A percentile compares a stretch with the other conserved stretches of the same genome.
These are phyloP conservation scores for Argya squamiceps DNA, from an alignment of 2,797 vertebrate species.

Conservation along the genomic window DNA sequence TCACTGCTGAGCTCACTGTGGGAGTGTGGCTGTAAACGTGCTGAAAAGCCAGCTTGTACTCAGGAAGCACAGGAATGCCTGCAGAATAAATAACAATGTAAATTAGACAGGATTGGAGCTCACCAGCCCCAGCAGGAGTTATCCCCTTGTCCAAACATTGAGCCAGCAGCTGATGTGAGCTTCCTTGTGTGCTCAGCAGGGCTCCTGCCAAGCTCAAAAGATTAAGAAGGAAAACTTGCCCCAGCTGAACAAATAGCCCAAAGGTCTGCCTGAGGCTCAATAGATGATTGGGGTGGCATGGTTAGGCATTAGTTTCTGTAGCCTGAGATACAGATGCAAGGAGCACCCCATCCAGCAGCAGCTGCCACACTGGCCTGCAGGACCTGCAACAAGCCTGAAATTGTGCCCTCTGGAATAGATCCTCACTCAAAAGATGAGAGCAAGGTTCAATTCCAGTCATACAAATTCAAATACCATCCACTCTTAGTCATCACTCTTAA, in stretches of 20 bases:
- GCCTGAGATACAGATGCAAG: background rate
- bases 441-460: background rate
- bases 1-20: constrained; percentile 14
- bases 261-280: constrained; percentile 19
- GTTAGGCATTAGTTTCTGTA: constrained; percentile 17
- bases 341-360: background rate
- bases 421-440: background rate
- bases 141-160: constrained; percentile 65
- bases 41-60: constrained; percentile 62
- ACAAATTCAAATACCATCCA: background rate
- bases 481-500: background rate
- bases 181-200: constrained; percentile 66
- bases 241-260: constrained; percentile 64
- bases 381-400: background rate
- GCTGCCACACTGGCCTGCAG: background rate
- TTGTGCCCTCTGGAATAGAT: background rate
- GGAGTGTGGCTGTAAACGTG: constrained; percentile 53
- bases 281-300: background rate
- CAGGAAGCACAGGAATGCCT: constrained; percentile 60
- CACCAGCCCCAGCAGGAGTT: constrained; percentile 67
- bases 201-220: constrained; percentile 59
- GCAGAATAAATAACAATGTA: constrained; percentile 65
- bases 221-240: constrained; percentile 60
- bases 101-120: constrained; percentile 63
- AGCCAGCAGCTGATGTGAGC: constrained; percentile 65